Base-by-base conservation (phyloP, 2,797 vertebrate genomes). In the Sebastes cheni region DNA sequence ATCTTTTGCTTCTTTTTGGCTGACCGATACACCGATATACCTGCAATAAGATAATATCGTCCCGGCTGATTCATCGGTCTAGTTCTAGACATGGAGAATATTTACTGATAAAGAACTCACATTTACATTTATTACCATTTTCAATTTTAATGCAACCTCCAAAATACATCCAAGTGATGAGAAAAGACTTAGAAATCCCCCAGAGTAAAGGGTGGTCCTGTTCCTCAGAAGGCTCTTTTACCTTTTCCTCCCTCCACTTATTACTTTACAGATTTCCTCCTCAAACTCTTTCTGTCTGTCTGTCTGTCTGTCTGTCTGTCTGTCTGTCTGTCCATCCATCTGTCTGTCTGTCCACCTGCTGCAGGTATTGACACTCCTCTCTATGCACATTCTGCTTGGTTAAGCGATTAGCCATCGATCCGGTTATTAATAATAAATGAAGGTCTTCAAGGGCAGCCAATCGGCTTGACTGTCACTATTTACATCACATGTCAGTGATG, bases 391-490 rank as follows among this genome's bases (percentile, higher is more conserved):
- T 77, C 86, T 81, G 18, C 58, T 82, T 79, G 87, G 88, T 93
- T 90, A 86, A 90, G 80, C 81, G 86, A 83, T 70, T 77, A 87
- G 81, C 79, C 89, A 92, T 90, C 80, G 91, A 93, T 92, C 92
- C 61, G 70, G 20, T 81, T 89, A 89, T 94, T 89, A 92, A 93
- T 94, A 92, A 89, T 94, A 90, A 92, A 95, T 91, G 61, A 77
- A 78, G 80, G 76, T 62, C 68, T 88, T 87, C 82, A 80, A 80
- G 75, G 61, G 42, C 65, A 79, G 55, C 77, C 71, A 77, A 80
- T 77, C 52, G 20, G 84, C 66, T 85, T 73, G 67, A 81, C 79
- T 83, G 77, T 84, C 84, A 83, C 83, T 76, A 80, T 88, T 90
- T 86, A 92, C 82, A 90, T 87, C 79, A 73, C 64, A 50, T 50